Percentiles rank a stretch among this genome's conserved stretches.
Conservation (phyloP, 2,888 invertebrate species). For the Xestia xanthographa region DNA sequence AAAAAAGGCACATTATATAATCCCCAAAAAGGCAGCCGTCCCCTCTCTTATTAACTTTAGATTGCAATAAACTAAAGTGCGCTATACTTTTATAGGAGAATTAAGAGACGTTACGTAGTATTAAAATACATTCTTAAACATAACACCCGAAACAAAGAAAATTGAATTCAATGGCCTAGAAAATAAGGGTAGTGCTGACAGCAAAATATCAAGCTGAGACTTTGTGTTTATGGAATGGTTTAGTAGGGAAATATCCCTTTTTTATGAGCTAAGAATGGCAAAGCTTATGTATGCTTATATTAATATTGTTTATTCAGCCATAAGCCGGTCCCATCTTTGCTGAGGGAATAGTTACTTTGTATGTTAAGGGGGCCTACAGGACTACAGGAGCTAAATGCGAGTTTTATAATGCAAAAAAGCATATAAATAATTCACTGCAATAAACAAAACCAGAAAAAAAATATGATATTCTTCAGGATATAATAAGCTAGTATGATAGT, state of each 20-base stretch:
- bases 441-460: too few relatives aligned
- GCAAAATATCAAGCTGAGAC: constrained; percentile 67
- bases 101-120: constrained; percentile 83
- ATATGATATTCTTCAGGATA: too few relatives aligned
- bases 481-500: too few relatives aligned
- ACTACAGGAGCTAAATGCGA: too few relatives aligned
- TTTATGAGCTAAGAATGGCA: constrained; percentile 88
- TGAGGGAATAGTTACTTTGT: constrained; percentile 64
- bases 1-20: constrained; percentile 64
- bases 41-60: constrained; percentile 85
- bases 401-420: too few relatives aligned
- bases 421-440: too few relatives aligned
- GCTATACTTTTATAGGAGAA: constrained; percentile 87
- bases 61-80: constrained; percentile 88
- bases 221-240: constrained; percentile 86
- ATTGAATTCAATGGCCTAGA: constrained; percentile 49
- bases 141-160: constrained; percentile 36
- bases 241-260: constrained; percentile 88
- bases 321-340: constrained; percentile 70
- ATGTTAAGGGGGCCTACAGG: too few relatives aligned
- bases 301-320: constrained; percentile 84
- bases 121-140: constrained; percentile 59
- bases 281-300: constrained; percentile 86
- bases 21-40: constrained; percentile 70
- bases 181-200: constrained; percentile 58